Evolutionary conservation across 2,797 vertebrate species (phyloP).

Genomic region (Melanotaenia maccullochi): DNA sequence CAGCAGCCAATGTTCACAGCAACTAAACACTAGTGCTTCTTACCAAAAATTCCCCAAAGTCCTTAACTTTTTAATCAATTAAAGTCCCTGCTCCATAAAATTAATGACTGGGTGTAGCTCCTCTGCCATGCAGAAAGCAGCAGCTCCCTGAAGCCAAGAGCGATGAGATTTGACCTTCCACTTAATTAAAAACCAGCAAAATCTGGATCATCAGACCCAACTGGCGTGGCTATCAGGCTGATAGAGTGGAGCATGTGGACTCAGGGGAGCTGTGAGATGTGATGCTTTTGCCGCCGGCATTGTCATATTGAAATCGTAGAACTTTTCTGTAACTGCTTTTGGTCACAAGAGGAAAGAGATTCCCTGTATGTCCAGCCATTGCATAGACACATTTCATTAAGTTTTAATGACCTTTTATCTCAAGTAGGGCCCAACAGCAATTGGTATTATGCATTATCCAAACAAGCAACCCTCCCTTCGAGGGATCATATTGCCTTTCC

Average conservation of each 20-base stretch:
- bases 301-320: constrained; percentile 81
- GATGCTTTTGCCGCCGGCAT: constrained; percentile 81
- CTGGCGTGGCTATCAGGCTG: constrained; percentile 48
- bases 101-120: constrained; percentile 79
- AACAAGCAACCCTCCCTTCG: constrained; percentile 53
- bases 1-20: constrained; percentile 31
- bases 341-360: constrained; percentile 59
- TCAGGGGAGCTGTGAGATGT: constrained; percentile 63
- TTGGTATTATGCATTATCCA: constrained; percentile 68
- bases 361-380: constrained; percentile 54
- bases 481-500: constrained; percentile 24
- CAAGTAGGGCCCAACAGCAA: constrained; percentile 31
- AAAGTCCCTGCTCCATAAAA: constrained; percentile 77
- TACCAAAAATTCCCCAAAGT: constrained; percentile 60
- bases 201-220: constrained; percentile 78
- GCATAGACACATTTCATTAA: constrained; percentile 71
- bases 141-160: constrained; percentile 79
- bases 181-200: constrained; percentile 85
- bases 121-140: constrained; percentile 75
- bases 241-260: constrained; percentile 56
- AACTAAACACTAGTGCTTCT: constrained; percentile 49
- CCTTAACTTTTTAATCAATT: constrained; percentile 83
- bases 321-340: constrained; percentile 50
- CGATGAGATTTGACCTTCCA: constrained; percentile 82
- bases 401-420: constrained; percentile 73